These are phyloP conservation scores for Drosophila silvestris DNA, from an alignment of 2,888 invertebrate genomes.

Conservation along the genomic window DNA sequence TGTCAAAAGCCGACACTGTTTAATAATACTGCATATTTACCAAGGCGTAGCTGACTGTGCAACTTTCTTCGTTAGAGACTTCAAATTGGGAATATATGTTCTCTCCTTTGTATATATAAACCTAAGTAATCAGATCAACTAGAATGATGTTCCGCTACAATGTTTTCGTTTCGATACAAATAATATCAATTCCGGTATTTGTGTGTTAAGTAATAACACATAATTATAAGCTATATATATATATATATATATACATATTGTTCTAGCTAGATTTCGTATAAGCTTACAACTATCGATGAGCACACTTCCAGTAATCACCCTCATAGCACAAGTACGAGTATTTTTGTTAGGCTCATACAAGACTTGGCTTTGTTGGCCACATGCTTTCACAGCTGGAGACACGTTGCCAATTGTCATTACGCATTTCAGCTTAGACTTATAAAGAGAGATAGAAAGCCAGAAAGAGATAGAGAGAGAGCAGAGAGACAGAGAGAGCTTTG, in stretches of 20 bases:
- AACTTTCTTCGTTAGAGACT: background rate
- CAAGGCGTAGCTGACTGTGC: background rate
- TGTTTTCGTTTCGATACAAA: background rate
- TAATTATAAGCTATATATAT: background rate
- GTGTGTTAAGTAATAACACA: background rate
- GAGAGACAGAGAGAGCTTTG: background rate
- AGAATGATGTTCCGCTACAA: no score
- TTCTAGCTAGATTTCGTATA: background rate
- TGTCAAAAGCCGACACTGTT: background rate
- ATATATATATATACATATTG: background rate
- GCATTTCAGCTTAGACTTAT: constrained; percentile 11
- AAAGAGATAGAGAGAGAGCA: background rate
- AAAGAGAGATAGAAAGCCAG: background rate
- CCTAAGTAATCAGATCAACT: background rate
- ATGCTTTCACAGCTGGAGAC: constrained; percentile 38
- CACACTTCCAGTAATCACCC: background rate
- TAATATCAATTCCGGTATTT: background rate
- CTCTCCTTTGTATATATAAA: no score
- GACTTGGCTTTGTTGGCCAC: constrained; percentile 39
- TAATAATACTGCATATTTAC: background rate
- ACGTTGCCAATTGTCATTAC: constrained; percentile 33
- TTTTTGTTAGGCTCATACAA: constrained; percentile 17
- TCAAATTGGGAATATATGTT: background rate
- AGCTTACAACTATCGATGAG: background rate
- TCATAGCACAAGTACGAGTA: background rate